Percentiles rank a stretch among this genome's conserved stretches.
phyloP scores from a whole-genome alignment of 1,140 invertebrate species.

The Anadara kagoshimensis region DNA sequence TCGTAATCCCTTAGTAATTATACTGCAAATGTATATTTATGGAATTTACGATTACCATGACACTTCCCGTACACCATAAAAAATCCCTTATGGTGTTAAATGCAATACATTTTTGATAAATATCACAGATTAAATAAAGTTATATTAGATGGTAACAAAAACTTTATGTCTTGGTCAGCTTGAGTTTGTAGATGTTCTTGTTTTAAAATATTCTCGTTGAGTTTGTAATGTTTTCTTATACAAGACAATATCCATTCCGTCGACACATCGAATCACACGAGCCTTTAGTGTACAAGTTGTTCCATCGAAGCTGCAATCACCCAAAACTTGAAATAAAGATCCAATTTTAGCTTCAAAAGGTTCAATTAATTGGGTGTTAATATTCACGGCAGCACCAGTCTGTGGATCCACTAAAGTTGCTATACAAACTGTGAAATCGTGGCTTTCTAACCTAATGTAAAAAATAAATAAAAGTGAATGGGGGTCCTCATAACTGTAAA shows the following conservation, averaged over 20 bases:
- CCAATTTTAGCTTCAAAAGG: slow-evolving; percentile 51
- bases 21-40: too few species aligned
- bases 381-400: slow-evolving; percentile 21
- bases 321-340: slow-evolving; percentile 57
- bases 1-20: too few species aligned
- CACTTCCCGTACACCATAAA: too few species aligned
- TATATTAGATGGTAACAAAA: too few species aligned
- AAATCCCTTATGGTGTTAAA: too few species aligned
- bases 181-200: not conserved
- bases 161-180: too few species aligned
- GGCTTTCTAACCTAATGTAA: slow-evolving; percentile 36
- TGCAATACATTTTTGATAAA: too few species aligned
- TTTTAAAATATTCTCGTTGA: slow-evolving; percentile 52
- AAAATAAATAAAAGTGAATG: too few species aligned
- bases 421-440: slow-evolving; percentile 43
- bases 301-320: slow-evolving; percentile 44
- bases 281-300: slow-evolving; percentile 36
- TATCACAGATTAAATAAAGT: too few species aligned
- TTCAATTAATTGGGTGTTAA: slow-evolving; percentile 56
- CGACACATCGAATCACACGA: slow-evolving; percentile 53
- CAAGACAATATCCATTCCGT: slow-evolving; percentile 53
- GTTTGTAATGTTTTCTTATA: slow-evolving; percentile 47
- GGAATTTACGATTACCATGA: too few species aligned
- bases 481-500: too few species aligned
- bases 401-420: slow-evolving; percentile 50